Evolutionary conservation across 2,113 vertebrate species (phyloP).

Genomic region (Hypanus sabinus): DNA sequence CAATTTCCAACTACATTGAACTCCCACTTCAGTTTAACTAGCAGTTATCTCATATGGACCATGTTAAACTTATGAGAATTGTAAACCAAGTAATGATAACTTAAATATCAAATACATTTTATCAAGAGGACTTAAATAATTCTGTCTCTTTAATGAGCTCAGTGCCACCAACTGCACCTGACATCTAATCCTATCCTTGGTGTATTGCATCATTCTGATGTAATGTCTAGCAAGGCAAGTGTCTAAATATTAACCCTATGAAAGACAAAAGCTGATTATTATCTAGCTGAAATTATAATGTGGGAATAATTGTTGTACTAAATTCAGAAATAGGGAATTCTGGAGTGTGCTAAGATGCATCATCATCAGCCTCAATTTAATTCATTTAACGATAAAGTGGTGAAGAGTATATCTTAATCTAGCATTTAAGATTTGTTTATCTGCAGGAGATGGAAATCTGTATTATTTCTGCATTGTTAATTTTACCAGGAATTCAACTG

Average conservation of each 20-base stretch:
- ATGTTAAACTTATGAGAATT: neutral
- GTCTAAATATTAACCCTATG: slow-evolving; percentile 64
- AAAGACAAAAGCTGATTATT: slow-evolving; percentile 45
- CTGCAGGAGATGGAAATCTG: neutral
- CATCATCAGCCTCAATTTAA: neutral
- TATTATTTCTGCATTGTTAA: neutral
- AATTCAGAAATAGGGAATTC: slow-evolving; percentile 47
- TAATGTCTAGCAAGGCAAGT: slow-evolving; percentile 75
- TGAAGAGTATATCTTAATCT: neutral
- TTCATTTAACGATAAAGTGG: slow-evolving; percentile 47
- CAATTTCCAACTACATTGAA: neutral
- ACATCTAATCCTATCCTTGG: slow-evolving; percentile 68
- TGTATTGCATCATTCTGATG: slow-evolving; percentile 84
- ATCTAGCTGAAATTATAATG: slow-evolving; percentile 50
- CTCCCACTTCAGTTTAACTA: neutral
- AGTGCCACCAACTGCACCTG: slow-evolving; percentile 54
- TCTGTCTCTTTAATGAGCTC: slow-evolving; percentile 18
- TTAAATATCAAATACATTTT: neutral
- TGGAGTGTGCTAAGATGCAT: neutral
- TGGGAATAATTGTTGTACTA: slow-evolving; percentile 54
- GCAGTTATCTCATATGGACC: neutral
- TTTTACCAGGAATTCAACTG: neutral
- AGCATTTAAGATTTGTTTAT: neutral
- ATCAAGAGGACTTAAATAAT: slow-evolving; percentile 17
- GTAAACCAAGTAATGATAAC: neutral